These are phyloP conservation scores for Natator depressus DNA, from an alignment of 2,113 vertebrate genomes.

Conservation along the genomic window DNA sequence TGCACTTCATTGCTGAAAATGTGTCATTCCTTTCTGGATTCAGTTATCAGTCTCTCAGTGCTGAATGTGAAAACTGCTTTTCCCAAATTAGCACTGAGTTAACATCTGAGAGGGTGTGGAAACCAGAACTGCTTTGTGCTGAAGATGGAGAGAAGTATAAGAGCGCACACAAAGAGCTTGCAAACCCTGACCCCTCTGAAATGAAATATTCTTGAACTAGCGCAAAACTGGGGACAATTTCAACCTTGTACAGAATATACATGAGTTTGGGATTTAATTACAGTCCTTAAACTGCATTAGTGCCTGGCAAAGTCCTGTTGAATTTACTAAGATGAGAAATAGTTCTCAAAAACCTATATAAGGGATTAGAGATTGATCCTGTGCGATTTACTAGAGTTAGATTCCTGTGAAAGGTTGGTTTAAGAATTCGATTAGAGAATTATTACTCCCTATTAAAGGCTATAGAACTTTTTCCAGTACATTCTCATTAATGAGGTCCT, in stretches of 20 bases:
- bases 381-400: background rate
- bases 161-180: background rate
- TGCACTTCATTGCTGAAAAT: slow-evolving; percentile 64
- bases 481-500: slow-evolving; percentile 46
- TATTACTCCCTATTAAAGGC: background rate
- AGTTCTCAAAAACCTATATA: background rate
- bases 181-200: background rate
- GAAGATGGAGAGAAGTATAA: background rate
- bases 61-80: slow-evolving; percentile 75
- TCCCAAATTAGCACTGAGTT: slow-evolving; percentile 74
- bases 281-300: background rate
- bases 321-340: background rate
- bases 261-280: background rate
- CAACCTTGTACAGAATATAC: background rate
- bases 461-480: slow-evolving; percentile 24
- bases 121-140: slow-evolving; percentile 40
- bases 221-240: slow-evolving; percentile 27
- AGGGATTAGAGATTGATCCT: slow-evolving; percentile 15
- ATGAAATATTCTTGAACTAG: slow-evolving; percentile 16
- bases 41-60: slow-evolving; percentile 73
- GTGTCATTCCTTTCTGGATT: slow-evolving; percentile 67
- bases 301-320: background rate
- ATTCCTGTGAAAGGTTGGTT: slow-evolving; percentile 19
- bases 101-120: slow-evolving; percentile 69
- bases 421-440: background rate